Conservation (phyloP, 35 echinoderm and acorn worm genomes). For the Patiria miniata region DNA sequence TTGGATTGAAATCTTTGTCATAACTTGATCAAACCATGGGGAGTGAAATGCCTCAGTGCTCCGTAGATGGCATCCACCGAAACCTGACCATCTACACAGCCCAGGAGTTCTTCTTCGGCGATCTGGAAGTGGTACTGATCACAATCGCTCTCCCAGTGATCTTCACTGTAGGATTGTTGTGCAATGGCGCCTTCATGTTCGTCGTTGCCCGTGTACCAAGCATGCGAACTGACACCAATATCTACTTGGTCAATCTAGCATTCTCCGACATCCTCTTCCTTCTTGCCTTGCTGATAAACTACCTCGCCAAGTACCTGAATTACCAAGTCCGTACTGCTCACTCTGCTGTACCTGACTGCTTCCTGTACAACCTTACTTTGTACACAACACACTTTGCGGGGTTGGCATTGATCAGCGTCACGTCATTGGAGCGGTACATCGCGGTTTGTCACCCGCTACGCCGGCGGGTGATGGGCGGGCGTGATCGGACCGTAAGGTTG, state of each 20-base stretch:
- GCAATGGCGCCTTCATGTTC: constrained; percentile 42
- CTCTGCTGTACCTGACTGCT: constrained; percentile 1
- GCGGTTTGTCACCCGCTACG: constrained; percentile 59
- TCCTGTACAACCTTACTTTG: not conserved
- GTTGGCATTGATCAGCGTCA: constrained; percentile 40
- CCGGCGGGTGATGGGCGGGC: constrained; percentile 41
- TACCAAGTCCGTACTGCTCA: no score
- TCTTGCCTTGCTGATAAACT: not conserved
- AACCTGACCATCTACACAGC: no score
- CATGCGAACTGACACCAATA: constrained; percentile 45
- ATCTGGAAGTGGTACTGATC: no score
- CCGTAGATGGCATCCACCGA: no score
- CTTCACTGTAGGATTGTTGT: constrained; percentile 31
- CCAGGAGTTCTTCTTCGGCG: no score
- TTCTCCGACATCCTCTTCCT: constrained; percentile 47
- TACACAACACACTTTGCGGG: not conserved
- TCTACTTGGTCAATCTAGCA: constrained; percentile 36
- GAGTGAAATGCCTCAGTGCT: no score
- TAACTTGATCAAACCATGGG: no score
- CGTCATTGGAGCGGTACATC: constrained; percentile 30
- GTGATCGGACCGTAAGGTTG: constrained; percentile 32
- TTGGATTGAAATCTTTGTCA: no score
- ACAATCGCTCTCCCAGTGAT: no score
- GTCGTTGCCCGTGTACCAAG: constrained; percentile 11
- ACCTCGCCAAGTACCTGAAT: no score